Conservation (phyloP, 92 coral and sea anemone species). For the Parazoanthus swiftii region DNA sequence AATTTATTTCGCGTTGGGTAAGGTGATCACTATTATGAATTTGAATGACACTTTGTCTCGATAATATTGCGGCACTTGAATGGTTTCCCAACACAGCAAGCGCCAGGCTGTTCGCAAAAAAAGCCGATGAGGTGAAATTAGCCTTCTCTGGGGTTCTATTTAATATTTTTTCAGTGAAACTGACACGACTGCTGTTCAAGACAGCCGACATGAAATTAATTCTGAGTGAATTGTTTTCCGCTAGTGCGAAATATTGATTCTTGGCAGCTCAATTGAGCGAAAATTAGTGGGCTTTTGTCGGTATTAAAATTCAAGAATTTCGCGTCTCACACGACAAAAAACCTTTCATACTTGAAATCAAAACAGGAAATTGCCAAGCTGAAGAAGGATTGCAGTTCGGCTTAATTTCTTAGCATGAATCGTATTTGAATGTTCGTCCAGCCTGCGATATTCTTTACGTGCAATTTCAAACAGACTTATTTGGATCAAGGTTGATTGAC, state of each 20-base stretch:
- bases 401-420: constrained; percentile 20
- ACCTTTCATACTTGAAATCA: constrained; percentile 16
- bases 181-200: constrained; percentile 17
- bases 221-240: constrained; percentile 41
- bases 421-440: constrained; percentile 11
- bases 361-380: constrained; percentile 34
- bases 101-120: not conserved
- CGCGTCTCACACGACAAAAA: constrained; percentile 8
- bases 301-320: constrained; percentile 30
- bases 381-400: not conserved
- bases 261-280: constrained; percentile 37
- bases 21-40: constrained; percentile 37
- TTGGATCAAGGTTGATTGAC: constrained; percentile 30
- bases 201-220: constrained; percentile 41
- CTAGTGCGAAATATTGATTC: constrained; percentile 44
- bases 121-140: not conserved
- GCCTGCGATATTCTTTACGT: constrained; percentile 36
- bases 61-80: constrained; percentile 39
- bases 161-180: constrained; percentile 13
- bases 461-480: constrained; percentile 25
- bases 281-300: constrained; percentile 43
- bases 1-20: constrained; percentile 31
- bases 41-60: constrained; percentile 41
- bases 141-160: constrained; percentile 19
- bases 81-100: constrained; percentile 38